These are phyloP conservation scores for Lepidonotus clava DNA, from an alignment of 2,888 invertebrate genomes.

Conservation along the genomic window DNA sequence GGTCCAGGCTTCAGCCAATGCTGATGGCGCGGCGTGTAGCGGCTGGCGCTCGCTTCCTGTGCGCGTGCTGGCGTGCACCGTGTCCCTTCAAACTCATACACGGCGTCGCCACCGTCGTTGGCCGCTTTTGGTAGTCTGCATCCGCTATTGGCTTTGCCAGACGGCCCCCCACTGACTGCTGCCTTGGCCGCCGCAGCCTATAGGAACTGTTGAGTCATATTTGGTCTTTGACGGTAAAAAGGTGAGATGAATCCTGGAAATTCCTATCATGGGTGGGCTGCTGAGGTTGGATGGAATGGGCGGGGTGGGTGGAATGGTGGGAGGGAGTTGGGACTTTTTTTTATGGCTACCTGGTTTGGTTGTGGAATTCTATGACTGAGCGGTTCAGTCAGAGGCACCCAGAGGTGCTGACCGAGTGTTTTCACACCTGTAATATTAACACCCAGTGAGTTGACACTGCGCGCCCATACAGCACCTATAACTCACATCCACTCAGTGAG, in stretches of 20 bases:
- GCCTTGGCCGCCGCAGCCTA: not conserved
- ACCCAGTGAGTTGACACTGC: not conserved
- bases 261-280: too few species aligned
- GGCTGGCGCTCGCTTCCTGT: not conserved
- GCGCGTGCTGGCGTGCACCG: not conserved
- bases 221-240: not conserved
- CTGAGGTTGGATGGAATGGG: too few species aligned
- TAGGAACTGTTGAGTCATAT: not conserved
- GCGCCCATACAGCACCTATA: constrained; percentile 6
- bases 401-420: too few species aligned
- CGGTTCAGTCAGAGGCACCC: too few species aligned
- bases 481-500: not conserved
- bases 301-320: too few species aligned
- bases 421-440: constrained; percentile 3
- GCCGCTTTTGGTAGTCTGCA: not conserved
- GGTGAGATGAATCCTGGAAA: not conserved
- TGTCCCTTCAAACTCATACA: not conserved
- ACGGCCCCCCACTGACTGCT: not conserved
- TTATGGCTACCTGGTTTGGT: too few species aligned
- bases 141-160: not conserved
- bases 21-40: not conserved
- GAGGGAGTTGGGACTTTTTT: too few species aligned
- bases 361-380: too few species aligned
- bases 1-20: not conserved
- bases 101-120: not conserved